Evolutionary conservation across 2,888 invertebrate species (phyloP).

Genomic region (Morpho helenor): DNA sequence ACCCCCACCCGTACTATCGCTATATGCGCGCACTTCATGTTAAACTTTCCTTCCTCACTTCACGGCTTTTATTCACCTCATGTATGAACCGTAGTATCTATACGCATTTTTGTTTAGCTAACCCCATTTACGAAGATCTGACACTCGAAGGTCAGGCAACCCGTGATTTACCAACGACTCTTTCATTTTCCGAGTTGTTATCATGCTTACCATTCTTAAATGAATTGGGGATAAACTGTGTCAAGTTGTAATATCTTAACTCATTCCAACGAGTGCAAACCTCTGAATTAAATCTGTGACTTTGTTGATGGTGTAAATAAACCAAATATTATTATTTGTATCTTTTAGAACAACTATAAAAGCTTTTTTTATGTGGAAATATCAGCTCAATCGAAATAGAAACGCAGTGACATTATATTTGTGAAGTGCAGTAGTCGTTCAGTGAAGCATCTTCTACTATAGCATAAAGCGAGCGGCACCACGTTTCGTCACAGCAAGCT

Average conservation of each 20-base stretch:
- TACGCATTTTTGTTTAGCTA: slow-evolving; percentile 64
- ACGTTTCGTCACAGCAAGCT: slow-evolving; percentile 75
- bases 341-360: neutral
- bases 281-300: slow-evolving; percentile 36
- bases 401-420: slow-evolving; percentile 9
- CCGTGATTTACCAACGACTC: slow-evolving; percentile 13
- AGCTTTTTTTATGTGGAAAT: neutral
- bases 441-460: neutral
- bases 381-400: neutral
- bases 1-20: slow-evolving; percentile 35
- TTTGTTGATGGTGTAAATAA: slow-evolving; percentile 41
- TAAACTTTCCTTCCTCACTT: slow-evolving; percentile 57
- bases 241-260: neutral
- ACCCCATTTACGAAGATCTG: slow-evolving; percentile 59
- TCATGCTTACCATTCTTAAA: slow-evolving; percentile 4
- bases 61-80: slow-evolving; percentile 46
- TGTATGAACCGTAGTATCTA: slow-evolving; percentile 73
- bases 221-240: slow-evolving; percentile 1
- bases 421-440: slow-evolving; percentile 19
- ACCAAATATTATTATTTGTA: neutral
- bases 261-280: slow-evolving; percentile 18
- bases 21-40: slow-evolving; percentile 58
- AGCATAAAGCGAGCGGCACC: slow-evolving; percentile 39
- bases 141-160: slow-evolving; percentile 22
- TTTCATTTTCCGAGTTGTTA: slow-evolving; percentile 5